Evolutionary conservation across 2,888 invertebrate genomes (phyloP).

Genomic region (Icerya purchasi): DNA sequence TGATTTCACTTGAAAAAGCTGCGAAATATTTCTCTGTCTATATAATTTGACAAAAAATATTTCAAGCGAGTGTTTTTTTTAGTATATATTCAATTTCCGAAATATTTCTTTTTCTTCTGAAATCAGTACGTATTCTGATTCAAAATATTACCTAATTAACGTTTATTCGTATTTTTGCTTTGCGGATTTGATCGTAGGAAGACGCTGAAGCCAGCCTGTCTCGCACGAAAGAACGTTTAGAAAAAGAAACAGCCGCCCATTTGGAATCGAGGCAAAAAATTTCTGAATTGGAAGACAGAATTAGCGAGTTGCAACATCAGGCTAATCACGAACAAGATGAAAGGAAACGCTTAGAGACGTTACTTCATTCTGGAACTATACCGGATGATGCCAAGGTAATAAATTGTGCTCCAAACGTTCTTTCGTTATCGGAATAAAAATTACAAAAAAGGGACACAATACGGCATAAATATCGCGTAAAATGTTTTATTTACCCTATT

Average conservation of each 20-base stretch:
- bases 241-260: slow-evolving; percentile 69
- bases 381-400: slow-evolving; percentile 79
- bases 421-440: too few relatives aligned
- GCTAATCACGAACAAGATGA: slow-evolving; percentile 58
- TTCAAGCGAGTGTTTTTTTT: too few relatives aligned
- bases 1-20: too few relatives aligned
- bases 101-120: background rate
- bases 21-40: too few relatives aligned
- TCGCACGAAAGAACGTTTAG: slow-evolving; percentile 64
- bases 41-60: too few relatives aligned
- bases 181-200: slow-evolving; percentile 37
- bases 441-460: too few relatives aligned
- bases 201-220: slow-evolving; percentile 64
- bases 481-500: too few relatives aligned
- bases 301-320: slow-evolving; percentile 40
- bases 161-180: background rate
- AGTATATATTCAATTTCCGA: background rate
- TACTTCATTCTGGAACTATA: slow-evolving; percentile 74
- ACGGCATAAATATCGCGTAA: too few relatives aligned
- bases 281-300: slow-evolving; percentile 36
- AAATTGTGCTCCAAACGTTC: too few relatives aligned
- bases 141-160: too few relatives aligned
- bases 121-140: background rate
- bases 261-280: slow-evolving; percentile 64
- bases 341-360: slow-evolving; percentile 55